These are phyloP conservation scores for Antheraea yamamai DNA, from an alignment of 2,888 invertebrate species.

Conservation along the genomic window DNA sequence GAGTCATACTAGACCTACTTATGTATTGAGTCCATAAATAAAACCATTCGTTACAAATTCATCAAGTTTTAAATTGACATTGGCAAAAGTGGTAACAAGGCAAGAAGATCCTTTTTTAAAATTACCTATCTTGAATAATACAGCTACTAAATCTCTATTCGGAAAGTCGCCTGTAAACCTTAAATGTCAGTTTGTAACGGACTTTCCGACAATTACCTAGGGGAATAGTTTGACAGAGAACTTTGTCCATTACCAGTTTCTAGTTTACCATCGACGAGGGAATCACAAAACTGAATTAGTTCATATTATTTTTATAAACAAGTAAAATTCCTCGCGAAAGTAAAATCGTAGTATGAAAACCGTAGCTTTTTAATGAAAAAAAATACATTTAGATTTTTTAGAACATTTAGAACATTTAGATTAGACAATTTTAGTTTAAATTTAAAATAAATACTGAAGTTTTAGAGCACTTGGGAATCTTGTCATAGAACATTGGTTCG, in stretches of 20 bases:
- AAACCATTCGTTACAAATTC: not conserved
- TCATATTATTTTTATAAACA: not conserved
- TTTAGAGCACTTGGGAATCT: not conserved
- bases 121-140: not conserved
- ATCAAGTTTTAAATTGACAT: not conserved
- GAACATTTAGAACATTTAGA: too few relatives aligned
- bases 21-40: not conserved
- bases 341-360: not conserved
- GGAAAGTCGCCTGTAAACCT: not conserved
- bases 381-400: too few relatives aligned
- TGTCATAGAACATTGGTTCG: too few relatives aligned
- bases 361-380: too few relatives aligned
- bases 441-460: not conserved
- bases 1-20: too few relatives aligned
- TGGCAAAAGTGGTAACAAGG: not conserved
- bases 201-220: slow-evolving; percentile 38
- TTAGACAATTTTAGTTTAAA: not conserved
- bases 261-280: not conserved
- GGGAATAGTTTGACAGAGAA: slow-evolving; percentile 38
- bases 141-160: not conserved
- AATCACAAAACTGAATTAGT: not conserved
- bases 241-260: slow-evolving; percentile 29
- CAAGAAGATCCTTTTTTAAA: not conserved
- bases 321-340: not conserved
- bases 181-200: slow-evolving; percentile 28